Evolutionary conservation across 30 jellyfish, hydroid and myxozoan genomes (phyloP), one percentile per base, ranked within the genome.

Genomic region (Aurelia coerulea): DNA sequence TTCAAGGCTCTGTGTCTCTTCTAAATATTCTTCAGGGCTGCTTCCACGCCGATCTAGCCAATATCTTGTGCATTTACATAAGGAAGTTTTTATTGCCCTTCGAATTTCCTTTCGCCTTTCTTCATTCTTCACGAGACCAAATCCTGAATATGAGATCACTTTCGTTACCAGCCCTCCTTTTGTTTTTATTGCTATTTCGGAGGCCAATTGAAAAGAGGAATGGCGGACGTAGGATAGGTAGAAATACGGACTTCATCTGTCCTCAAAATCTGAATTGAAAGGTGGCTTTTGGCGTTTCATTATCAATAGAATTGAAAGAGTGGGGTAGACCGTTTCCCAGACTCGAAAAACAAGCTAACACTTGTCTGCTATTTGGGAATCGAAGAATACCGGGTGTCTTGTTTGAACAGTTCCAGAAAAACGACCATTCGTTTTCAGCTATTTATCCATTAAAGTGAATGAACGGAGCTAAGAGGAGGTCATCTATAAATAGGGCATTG

Each of bases 141-240:
- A 78, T 15, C 59, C 37, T 50, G 32, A 13, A 75, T 56, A 65
- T 79, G 75, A 79, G 89, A 79, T 79, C 89, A 79, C 75, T 19
- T 53, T 79, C 35, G 80, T n/a, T 66, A 42, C 89, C 89, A 79
- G 80, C 8, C 89, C 78, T 37, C 87, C 4, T 32, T 60, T 23
- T n/a, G 51, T 39, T 39, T 39, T 39, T 39, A 9, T 39, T 39
- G 51, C 6, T 39, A 17, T 60, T 23, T 18, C 11, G 5, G 31
- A 58, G 31, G 31, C 68, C 29, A 18, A 58, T 2, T 11, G 10
- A 23, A 23, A 60, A 60, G 1, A 0, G 70, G 70, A 13, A n/a
- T 60, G 12, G 35, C 13, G 70, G 70, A 23, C 31, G 1, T 3
- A 17, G 37, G 70, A 60, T 17, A 16, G 32, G 68, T 19, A 14